phyloP scores from a whole-genome alignment of 2,797 vertebrate species.

The Microcaecilia unicolor region DNA sequence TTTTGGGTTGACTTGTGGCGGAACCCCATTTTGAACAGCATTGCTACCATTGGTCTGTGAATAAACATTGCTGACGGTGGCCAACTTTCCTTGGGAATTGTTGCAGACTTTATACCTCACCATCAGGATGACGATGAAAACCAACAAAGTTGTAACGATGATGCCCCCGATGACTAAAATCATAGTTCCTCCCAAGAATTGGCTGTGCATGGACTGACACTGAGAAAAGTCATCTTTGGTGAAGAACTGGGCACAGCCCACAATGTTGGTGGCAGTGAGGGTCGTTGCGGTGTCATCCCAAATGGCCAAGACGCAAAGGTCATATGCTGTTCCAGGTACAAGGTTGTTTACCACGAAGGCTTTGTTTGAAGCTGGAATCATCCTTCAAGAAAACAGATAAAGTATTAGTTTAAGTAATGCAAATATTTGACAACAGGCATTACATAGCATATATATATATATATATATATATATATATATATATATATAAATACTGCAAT shows the following conservation, averaged over 20 bases:
- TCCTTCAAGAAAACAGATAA: constrained; percentile 55
- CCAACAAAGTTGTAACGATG: constrained; percentile 86
- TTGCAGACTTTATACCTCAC: constrained; percentile 90
- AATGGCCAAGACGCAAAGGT: constrained; percentile 91
- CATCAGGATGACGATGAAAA: constrained; percentile 95
- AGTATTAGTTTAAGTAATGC: no score
- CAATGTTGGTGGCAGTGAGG: constrained; percentile 92
- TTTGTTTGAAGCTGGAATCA: constrained; percentile 87
- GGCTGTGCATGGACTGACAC: constrained; percentile 89
- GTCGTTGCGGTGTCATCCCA: constrained; percentile 94
- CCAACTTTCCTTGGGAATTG: constrained; percentile 66
- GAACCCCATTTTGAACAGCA: constrained; percentile 62
- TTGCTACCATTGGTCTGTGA: constrained; percentile 85
- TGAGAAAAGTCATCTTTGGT: constrained; percentile 88
- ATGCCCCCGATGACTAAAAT: constrained; percentile 91
- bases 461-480: no score
- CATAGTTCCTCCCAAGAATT: constrained; percentile 92
- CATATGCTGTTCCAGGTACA: constrained; percentile 88
- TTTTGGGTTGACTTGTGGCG: constrained; percentile 75
- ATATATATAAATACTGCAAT: neutral
- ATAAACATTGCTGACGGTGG: constrained; percentile 77
- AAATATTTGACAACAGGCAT: no score
- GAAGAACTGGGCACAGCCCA: constrained; percentile 89
- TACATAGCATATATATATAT: no score
- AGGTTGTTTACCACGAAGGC: constrained; percentile 91